Evolutionary conservation across 2,113 vertebrate genomes (phyloP).

Genomic region (Silurus glanis): DNA sequence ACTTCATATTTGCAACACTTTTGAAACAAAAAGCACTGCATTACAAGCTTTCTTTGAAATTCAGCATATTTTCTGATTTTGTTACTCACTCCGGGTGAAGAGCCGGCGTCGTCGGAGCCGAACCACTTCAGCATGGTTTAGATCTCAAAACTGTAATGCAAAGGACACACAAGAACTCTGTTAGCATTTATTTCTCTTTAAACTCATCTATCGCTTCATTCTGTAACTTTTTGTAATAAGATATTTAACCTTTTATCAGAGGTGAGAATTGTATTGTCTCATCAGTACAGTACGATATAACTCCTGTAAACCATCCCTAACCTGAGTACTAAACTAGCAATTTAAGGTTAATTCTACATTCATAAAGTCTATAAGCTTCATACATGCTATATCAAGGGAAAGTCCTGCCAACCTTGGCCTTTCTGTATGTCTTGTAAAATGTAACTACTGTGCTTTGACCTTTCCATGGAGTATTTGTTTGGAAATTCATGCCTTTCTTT

Average conservation of each 20-base stretch:
- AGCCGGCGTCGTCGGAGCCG: slow-evolving; percentile 45
- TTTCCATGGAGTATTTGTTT: background rate
- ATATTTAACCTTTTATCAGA: background rate
- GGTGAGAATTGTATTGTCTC: background rate
- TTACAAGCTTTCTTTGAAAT: background rate
- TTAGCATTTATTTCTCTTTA: background rate
- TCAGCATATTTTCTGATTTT: background rate
- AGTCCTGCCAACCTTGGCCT: background rate
- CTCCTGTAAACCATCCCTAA: background rate
- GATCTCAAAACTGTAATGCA: background rate
- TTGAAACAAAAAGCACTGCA: background rate
- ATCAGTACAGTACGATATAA: no score
- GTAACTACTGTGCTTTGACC: background rate
- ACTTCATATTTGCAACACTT: background rate
- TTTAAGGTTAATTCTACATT: background rate
- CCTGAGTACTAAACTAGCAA: background rate
- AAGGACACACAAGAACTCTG: background rate
- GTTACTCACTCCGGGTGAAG: slow-evolving; percentile 42
- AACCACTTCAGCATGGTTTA: slow-evolving; percentile 56
- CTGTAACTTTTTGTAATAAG: background rate
- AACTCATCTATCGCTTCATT: no score
- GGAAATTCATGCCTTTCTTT: background rate
- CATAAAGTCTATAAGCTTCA: background rate
- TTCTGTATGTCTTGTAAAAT: background rate
- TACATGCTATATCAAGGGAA: background rate